Evolutionary conservation across 2,888 invertebrate genomes (phyloP).

Genomic region (Lamproptera curius): DNA sequence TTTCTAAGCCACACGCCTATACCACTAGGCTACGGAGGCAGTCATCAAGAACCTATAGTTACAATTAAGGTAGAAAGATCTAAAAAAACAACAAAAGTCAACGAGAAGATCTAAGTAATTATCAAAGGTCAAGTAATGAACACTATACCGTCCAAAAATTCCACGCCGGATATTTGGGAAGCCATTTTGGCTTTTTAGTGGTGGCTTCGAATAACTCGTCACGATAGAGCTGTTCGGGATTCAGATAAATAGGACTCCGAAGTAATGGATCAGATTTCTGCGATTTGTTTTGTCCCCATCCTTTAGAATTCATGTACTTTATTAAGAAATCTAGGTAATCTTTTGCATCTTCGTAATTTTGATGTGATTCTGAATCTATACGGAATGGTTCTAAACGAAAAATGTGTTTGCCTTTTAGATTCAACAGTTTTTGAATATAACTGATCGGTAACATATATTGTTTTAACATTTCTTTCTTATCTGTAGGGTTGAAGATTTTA

Average conservation of each 20-base stretch:
- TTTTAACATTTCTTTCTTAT: not conserved
- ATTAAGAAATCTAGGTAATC: not conserved
- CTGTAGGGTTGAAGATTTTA: not conserved
- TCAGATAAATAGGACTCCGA: not conserved
- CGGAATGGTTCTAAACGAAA: not conserved
- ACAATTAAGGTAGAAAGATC: too few relatives aligned
- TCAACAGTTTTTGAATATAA: too few relatives aligned
- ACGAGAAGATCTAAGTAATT: too few relatives aligned
- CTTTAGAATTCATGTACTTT: not conserved
- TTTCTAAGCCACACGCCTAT: too few relatives aligned
- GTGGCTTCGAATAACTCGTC: not conserved
- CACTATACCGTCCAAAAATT: constrained; percentile 53
- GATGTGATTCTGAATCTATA: not conserved
- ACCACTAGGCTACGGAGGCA: too few relatives aligned
- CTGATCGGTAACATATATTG: too few relatives aligned
- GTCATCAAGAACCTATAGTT: too few relatives aligned
- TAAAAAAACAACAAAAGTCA: too few relatives aligned
- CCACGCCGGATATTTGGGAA: constrained; percentile 33
- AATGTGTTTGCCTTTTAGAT: too few relatives aligned
- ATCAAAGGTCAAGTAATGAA: too few relatives aligned
- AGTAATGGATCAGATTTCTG: too few relatives aligned
- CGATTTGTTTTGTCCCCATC: not conserved
- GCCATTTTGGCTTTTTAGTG: not conserved
- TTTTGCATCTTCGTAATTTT: not conserved
- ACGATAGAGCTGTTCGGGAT: not conserved